Conservation (phyloP, 2,797 vertebrate genomes). For the Anguilla anguilla region DNA sequence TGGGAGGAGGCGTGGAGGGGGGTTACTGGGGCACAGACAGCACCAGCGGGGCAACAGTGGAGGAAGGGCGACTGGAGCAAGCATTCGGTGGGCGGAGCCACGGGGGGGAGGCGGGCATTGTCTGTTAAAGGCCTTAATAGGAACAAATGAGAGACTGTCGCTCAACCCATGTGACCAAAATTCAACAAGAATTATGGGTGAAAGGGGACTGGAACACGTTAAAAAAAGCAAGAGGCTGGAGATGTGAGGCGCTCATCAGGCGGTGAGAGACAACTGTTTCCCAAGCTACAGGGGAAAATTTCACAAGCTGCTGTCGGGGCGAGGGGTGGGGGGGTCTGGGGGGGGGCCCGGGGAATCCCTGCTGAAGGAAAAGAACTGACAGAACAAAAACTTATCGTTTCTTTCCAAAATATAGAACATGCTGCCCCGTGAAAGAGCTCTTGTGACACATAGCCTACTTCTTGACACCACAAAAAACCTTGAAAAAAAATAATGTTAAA, state of each 20-base stretch:
- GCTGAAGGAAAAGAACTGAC: not conserved
- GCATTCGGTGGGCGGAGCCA: constrained; percentile 7
- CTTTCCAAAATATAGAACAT: no score
- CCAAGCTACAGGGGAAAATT: not conserved
- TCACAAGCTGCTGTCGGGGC: not conserved
- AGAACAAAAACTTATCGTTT: not conserved
- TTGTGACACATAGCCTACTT: not conserved
- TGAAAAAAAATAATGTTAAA: not conserved
- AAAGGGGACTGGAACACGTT: not conserved
- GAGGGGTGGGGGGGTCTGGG: not conserved
- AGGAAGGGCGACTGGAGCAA: constrained; percentile 38
- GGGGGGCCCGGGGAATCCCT: not conserved
- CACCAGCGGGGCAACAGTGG: constrained; percentile 30
- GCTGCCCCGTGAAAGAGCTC: not conserved
- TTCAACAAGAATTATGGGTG: not conserved
- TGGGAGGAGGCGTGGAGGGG: constrained; percentile 36
- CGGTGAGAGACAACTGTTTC: not conserved
- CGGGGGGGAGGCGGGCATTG: not conserved
- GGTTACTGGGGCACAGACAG: constrained; percentile 7
- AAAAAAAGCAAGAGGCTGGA: not conserved
- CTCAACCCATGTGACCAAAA: not conserved
- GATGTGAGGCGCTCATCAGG: not conserved
- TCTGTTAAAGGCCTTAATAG: not conserved
- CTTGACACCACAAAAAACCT: no score
- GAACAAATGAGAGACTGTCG: constrained; percentile 16